phyloP scores from a whole-genome alignment of 2,797 vertebrate genomes.

The Leuciscus waleckii region DNA sequence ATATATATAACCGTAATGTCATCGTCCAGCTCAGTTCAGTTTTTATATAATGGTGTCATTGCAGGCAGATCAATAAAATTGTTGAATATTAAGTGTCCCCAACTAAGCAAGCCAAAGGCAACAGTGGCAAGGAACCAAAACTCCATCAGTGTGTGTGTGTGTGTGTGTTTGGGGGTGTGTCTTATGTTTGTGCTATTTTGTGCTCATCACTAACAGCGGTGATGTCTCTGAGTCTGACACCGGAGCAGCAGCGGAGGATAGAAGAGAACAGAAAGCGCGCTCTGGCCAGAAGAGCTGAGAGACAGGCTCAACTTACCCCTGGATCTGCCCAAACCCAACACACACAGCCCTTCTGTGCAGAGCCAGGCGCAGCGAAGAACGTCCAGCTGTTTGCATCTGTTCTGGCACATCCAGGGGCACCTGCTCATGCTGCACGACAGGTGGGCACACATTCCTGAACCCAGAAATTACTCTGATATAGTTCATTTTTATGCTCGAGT shows the following conservation, averaged over 20 bases:
- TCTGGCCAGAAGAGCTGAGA: conserved; percentile 89
- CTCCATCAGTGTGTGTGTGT: no score
- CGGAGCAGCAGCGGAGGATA: conserved; percentile 89
- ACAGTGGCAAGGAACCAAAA: no score
- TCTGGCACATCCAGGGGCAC: not conserved
- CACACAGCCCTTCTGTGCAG: not conserved
- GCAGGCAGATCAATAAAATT: no score
- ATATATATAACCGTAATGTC: no score
- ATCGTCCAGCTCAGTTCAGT: no score
- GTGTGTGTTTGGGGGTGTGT: no score
- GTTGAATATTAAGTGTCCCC: no score
- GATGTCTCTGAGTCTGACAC: conserved; percentile 88
- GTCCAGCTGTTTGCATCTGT: not conserved
- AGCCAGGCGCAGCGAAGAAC: not conserved
- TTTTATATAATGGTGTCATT: no score
- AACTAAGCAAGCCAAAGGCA: no score
- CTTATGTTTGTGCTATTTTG: no score
- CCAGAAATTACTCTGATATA: no score
- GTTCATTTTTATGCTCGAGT: no score
- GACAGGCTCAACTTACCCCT: conserved; percentile 73
- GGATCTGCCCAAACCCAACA: conserved; percentile 18
- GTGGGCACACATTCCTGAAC: not conserved
- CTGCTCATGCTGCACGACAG: not conserved
- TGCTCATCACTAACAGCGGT: not conserved
- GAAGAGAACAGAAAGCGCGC: conserved; percentile 91